Base-by-base conservation (phyloP, 2,797 vertebrate genomes). In the Tapirus indicus region DNA sequence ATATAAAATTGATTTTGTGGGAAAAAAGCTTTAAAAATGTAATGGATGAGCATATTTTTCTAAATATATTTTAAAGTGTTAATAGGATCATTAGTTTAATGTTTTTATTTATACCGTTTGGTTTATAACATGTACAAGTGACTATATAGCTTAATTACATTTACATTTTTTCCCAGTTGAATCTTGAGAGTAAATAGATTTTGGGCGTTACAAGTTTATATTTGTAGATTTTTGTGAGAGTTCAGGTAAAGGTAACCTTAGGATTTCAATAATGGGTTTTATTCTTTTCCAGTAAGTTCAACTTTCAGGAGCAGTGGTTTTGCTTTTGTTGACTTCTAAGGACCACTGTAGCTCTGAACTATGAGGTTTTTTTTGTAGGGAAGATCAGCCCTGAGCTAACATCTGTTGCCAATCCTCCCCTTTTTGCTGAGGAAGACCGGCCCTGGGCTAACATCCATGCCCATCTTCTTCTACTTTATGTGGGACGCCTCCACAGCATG, bases 151-250 rank as follows among this genome's bases (percentile, higher is more conserved):
- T 94, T 72, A 79, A 66, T 52, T 79, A 71, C 14, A 64, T 92
- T 83, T 74, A 66, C 7, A n/a, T 38, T 62, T 35, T 88, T 64
- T 68, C 12, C 17, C 27, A 85, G 66, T 35, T 74, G 14, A 88
- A 85, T 64, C 54, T 93, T 68, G 54, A 72, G 71, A 93, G 78
- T 71, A 79, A 95, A 72, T 64, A 96, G 25, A 92, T 64, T 71
- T 41, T 27, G 13, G 20, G 41, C 23, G 21, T 78, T 84, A 58
- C 4, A 84, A 75, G 14, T 96, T 69, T 69, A 52, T 84, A 77
- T 52, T 56, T 75, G 23, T 87, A 82, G 20, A n/a, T 75, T 91
- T 77, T 71, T 71, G 10, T 87, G 49, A 87, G 25, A 64, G 52
- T 44, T 78, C 27, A 10, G 62, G 13, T 62, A 71, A 56, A 78